Conservation (phyloP, 2,797 vertebrate species). For the Eulemur rubriventer region DNA sequence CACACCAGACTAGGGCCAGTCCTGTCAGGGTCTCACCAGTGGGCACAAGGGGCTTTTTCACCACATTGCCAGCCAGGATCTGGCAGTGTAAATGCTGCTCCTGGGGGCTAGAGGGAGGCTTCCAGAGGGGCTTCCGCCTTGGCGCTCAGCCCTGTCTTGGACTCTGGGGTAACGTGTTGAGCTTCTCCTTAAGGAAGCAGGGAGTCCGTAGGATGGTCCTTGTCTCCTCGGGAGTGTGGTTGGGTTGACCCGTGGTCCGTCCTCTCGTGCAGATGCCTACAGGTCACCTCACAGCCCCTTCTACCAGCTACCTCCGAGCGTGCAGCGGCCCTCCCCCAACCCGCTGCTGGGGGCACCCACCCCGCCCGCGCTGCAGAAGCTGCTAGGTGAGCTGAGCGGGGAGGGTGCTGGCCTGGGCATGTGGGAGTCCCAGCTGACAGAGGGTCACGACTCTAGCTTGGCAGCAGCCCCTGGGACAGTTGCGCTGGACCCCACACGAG, state of each 20-base stretch:
- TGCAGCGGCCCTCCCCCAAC: slow-evolving; percentile 94
- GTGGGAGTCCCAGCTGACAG: too few relatives aligned
- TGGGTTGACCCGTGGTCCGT: background rate
- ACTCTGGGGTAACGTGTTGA: background rate
- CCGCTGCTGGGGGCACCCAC: slow-evolving; percentile 93
- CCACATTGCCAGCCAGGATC: background rate
- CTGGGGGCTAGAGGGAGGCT: too few relatives aligned
- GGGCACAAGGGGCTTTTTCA: background rate
- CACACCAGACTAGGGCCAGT: background rate
- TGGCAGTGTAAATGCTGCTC: background rate
- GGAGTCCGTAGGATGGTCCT: background rate
- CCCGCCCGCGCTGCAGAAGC: slow-evolving; percentile 96
- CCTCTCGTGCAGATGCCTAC: slow-evolving; percentile 90
- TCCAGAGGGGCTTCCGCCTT: background rate
- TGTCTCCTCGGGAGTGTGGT: background rate
- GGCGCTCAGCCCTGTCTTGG: background rate
- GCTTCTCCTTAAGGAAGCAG: background rate
- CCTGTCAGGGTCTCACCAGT: background rate
- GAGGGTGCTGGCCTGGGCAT: background rate
- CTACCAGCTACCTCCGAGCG: slow-evolving; percentile 99
- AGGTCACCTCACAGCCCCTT: slow-evolving; percentile 96
- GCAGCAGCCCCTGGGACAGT: background rate
- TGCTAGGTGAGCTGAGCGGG: slow-evolving; percentile 90
- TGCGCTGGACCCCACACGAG: too few relatives aligned
- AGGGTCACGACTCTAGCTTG: too few relatives aligned